Conservation (phyloP, 2,797 vertebrate species). For the Fundulus diaphanus region DNA sequence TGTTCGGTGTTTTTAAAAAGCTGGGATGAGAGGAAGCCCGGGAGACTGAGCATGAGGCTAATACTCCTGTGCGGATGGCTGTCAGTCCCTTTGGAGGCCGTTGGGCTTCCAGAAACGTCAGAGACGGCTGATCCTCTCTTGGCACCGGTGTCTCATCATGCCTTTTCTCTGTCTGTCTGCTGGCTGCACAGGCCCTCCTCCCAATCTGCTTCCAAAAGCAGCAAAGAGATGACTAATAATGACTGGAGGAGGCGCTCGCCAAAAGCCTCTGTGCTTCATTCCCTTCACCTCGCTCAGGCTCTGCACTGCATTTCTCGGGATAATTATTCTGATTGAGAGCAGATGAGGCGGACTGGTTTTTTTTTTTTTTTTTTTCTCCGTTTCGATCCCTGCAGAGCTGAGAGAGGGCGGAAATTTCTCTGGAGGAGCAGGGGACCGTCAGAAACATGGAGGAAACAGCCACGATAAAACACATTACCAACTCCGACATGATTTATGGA, state of each 20-base stretch:
- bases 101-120: slow-evolving; percentile 51
- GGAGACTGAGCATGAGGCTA: slow-evolving; percentile 54
- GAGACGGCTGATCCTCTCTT: slow-evolving; percentile 55
- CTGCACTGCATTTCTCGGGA: slow-evolving; percentile 61
- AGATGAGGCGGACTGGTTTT: slow-evolving; percentile 66
- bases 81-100: slow-evolving; percentile 59
- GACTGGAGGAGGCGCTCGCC: slow-evolving; percentile 67
- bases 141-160: slow-evolving; percentile 56
- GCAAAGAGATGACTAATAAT: slow-evolving; percentile 72
- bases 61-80: slow-evolving; percentile 38
- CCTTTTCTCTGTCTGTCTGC: slow-evolving; percentile 41
- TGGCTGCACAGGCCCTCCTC: slow-evolving; percentile 51
- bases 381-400: slow-evolving; percentile 35
- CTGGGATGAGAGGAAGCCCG: slow-evolving; percentile 47
- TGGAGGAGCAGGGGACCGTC: slow-evolving; percentile 60
- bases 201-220: slow-evolving; percentile 62
- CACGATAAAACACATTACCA: slow-evolving; percentile 53
- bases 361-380: too few relatives aligned
- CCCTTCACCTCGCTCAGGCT: slow-evolving; percentile 66
- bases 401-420: slow-evolving; percentile 50
- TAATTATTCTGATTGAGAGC: slow-evolving; percentile 76
- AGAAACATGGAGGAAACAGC: slow-evolving; percentile 60
- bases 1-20: slow-evolving; percentile 43
- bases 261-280: slow-evolving; percentile 69
- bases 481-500: slow-evolving; percentile 51